Evolutionary conservation across 2,888 invertebrate species (phyloP).

Genomic region (Epinotia nisella): DNA sequence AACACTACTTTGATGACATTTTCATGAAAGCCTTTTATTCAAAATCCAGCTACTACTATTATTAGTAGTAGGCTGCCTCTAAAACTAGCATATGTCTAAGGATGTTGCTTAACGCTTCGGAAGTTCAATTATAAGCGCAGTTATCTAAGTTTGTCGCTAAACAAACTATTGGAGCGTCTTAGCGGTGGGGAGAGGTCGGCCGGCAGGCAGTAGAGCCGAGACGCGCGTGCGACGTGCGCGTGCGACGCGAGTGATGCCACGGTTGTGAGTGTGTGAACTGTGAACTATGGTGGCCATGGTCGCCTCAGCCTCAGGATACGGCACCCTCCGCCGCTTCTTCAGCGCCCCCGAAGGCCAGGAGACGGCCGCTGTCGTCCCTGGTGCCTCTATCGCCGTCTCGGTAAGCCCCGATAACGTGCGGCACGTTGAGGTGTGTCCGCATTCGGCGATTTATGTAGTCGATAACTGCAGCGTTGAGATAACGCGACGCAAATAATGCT

Average conservation of each 20-base stretch:
- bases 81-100: constrained; percentile 3
- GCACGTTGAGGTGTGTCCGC: constrained; percentile 59
- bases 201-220: constrained; percentile 68
- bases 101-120: constrained; percentile 49
- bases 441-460: constrained; percentile 51
- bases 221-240: constrained; percentile 72
- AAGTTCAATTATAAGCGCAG: constrained; percentile 59
- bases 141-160: constrained; percentile 62
- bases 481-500: constrained; percentile 43
- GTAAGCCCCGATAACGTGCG: constrained; percentile 61
- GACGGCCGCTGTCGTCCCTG: constrained; percentile 64
- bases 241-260: constrained; percentile 71
- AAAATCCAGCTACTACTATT: not conserved
- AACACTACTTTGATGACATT: not conserved
- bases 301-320: constrained; percentile 81
- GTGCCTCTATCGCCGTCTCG: constrained; percentile 80
- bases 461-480: constrained; percentile 47
- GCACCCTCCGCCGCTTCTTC: constrained; percentile 80
- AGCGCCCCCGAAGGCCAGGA: constrained; percentile 78
- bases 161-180: constrained; percentile 52
- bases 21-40: not conserved
- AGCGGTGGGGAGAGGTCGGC: constrained; percentile 56
- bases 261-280: constrained; percentile 64
- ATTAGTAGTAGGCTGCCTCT: not conserved
- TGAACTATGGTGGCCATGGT: constrained; percentile 81